Base-by-base conservation (phyloP, 1,140 invertebrate genomes). In the Drosophila littoralis region DNA sequence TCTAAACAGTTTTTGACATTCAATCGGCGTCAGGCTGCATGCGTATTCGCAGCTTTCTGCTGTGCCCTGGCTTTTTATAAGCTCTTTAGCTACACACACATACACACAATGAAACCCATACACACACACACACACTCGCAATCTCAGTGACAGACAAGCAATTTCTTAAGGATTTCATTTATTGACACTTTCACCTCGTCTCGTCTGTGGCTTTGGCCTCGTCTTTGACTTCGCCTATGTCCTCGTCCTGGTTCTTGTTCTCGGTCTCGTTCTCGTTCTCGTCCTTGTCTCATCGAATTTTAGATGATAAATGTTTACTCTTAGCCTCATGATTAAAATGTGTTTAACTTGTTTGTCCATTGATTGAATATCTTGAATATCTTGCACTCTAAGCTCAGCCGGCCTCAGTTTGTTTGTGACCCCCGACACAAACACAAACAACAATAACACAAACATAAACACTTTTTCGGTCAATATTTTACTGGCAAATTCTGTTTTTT, bases 91-190 rank as follows among this genome's bases (percentile, higher is more conserved):
- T 63, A 55, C 50, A 68, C 42, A 50, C 9, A 46, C 35, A 43
- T 35, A 46, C 15, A 46, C 43, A 74, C 28, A 66, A 13, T 40
- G 4, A 22, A 17, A 40, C n/a, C n/a, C 1, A 64, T 1, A 48
- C n/a, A 52, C 8, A 13, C 6, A 46, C 28, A 63, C n/a, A 32
- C 32, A 43, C 22, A 46, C 38, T 7, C 12, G 32, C 22, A 46
- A 63, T 60, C 67, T 61, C 45, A 50, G 66, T 13, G 35, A 50
- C 75, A 82, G 79, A 86, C 82, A 86, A 72, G 83, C 76, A 86
- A 86, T 86, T 88, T 86, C 82, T 86, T 86, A 79, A 79, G 82
- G 76, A 86, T 88, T 88, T 86, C 78, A 88, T 86, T 88, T 88
- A 86, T 86, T 83, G 82, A 86, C 82, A 88, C 75, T 79, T 86